A percentile compares a stretch with the other conserved stretches of the same genome.
These are phyloP conservation scores for Blennius ocellaris DNA, from an alignment of 2,113 vertebrate species.

Conservation along the genomic window DNA sequence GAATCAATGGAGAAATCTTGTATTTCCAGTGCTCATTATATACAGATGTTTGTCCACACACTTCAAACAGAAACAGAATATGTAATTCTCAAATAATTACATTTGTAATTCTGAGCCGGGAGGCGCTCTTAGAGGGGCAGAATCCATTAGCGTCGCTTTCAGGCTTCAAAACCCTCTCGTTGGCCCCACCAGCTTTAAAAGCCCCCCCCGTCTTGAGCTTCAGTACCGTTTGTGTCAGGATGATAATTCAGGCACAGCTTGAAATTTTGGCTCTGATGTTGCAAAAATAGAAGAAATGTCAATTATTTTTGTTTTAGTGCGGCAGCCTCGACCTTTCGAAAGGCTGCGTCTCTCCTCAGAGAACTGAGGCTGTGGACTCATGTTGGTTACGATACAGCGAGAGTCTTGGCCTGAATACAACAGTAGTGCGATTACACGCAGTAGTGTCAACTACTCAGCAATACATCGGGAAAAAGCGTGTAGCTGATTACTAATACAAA, in stretches of 20 bases:
- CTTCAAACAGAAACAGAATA: constrained; percentile 15
- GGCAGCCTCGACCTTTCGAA: not conserved
- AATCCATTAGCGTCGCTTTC: constrained; percentile 53
- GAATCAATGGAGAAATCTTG: constrained; percentile 24
- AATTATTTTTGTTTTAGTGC: not conserved
- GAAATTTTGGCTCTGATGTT: constrained; percentile 12
- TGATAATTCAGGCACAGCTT: constrained; percentile 11
- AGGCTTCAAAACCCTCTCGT: constrained; percentile 25
- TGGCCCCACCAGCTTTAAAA: constrained; percentile 11
- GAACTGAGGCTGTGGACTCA: not conserved
- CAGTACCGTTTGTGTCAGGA: not conserved
- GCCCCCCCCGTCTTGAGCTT: not conserved
- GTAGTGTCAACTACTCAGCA: too few relatives aligned
- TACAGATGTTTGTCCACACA: not conserved
- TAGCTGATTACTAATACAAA: too few relatives aligned
- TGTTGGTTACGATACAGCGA: not conserved
- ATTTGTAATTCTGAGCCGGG: constrained; percentile 36
- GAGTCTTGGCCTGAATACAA: not conserved
- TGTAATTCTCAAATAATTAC: constrained; percentile 27
- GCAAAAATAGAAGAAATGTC: not conserved
- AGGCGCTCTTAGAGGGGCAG: constrained; percentile 46
- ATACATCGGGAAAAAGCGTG: too few relatives aligned
- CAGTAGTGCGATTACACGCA: not conserved
- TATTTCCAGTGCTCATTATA: not conserved
- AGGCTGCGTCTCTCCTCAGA: not conserved